Evolutionary conservation across 1,140 invertebrate species (phyloP).

Genomic region (Sipha flava): DNA sequence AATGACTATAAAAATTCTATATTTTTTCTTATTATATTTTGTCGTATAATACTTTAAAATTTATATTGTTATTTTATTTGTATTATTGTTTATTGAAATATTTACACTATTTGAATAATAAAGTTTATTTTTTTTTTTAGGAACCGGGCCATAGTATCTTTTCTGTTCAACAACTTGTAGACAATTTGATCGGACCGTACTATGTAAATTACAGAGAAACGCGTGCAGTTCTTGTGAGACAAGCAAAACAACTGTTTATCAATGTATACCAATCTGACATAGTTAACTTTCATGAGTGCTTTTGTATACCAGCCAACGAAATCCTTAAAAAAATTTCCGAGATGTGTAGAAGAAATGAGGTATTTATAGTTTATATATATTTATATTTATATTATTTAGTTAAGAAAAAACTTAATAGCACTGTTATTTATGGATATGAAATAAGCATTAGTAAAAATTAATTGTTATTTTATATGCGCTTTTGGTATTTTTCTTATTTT

Average conservation of each 20-base stretch:
- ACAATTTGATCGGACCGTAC: neutral
- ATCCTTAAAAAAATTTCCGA: neutral
- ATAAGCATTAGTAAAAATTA: too few relatives aligned
- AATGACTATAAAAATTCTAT: neutral
- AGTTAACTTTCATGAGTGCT: neutral
- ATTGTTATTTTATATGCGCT: too few relatives aligned
- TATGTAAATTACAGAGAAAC: conserved; percentile 2
- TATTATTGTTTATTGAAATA: neutral
- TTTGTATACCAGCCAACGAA: neutral
- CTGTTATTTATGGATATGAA: too few relatives aligned
- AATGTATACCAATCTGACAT: neutral
- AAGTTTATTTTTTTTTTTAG: neutral
- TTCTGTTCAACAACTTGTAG: neutral
- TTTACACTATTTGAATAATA: neutral
- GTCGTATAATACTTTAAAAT: neutral
- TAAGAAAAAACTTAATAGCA: too few relatives aligned
- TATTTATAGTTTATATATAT: neutral
- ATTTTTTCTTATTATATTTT: neutral
- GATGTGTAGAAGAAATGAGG: neutral
- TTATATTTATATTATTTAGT: neutral
- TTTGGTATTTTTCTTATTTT: too few relatives aligned
- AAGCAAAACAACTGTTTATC: neutral
- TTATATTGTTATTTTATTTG: neutral
- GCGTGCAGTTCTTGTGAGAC: conserved; percentile 7
- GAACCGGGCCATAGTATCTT: neutral